Base-by-base conservation (phyloP, 2,113 vertebrate species). In the Athene cunicularia region DNA sequence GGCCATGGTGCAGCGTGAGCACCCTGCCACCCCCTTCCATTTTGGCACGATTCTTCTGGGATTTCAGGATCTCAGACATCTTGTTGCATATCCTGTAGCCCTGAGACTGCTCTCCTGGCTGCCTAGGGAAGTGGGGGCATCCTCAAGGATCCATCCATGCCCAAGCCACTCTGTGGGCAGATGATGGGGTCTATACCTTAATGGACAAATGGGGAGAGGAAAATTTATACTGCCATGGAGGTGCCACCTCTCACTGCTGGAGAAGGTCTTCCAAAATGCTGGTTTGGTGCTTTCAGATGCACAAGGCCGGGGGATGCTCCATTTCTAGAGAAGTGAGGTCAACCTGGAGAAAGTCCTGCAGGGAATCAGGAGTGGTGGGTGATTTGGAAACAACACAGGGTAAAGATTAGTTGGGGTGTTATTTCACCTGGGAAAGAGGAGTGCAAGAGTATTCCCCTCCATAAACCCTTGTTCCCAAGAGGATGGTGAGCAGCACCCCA, bases 1-100 rank as follows among this genome's bases (percentile, higher is more conserved):
- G 64, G 50, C 66, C 55, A 35, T 3, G 9, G 84, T 6, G 5
- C 11, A 7, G 79, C 4, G 7, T 19, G 45, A 97, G 77, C 73
- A 91, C 64, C 64, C 90, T 39, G 33, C 88, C 80, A 39, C 80
- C 67, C 63, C 80, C 80, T 80, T 56, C 80, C 1, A 1, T 97
- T 95, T 96, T 86, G 94, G 88, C 96, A 96, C 49, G 58, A 62
- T 92, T 94, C 37, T 30, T 62, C 88, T 92, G 94, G 93, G 96
- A 92, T 97, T 98, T 97, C 93, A 93, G 89, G 63, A 12, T 73
- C 33, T 86, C 4, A 16, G 58, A 30, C 2, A 4, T 45, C n/a
- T 70, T 5, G 2, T 75, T 45, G 43, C 3, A 0, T 0, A 2
- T 89, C 27, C 24, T 1, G 0, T 39, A 84, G 39, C 33, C 33